phyloP scores from a whole-genome alignment of 2,113 vertebrate species.

The Podarcis raffonei region DNA sequence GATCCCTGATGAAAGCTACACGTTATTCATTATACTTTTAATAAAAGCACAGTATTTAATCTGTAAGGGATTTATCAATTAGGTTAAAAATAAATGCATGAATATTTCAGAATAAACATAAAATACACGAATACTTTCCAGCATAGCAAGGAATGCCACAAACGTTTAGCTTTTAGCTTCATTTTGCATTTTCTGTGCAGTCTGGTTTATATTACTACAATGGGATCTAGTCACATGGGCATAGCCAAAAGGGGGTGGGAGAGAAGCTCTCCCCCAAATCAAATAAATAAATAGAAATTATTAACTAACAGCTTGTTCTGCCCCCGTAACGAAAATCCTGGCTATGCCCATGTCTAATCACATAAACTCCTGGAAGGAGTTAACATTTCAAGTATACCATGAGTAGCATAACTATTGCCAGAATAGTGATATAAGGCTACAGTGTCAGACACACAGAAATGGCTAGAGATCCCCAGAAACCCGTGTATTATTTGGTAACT shows the following conservation, averaged over 20 bases:
- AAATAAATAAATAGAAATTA: no score
- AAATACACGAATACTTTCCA: background rate
- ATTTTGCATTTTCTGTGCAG: background rate
- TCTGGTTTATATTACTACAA: background rate
- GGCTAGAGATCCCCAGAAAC: background rate
- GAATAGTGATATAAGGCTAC: background rate
- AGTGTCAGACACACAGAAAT: background rate
- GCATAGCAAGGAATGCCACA: background rate
- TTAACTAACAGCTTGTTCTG: no score
- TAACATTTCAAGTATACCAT: background rate
- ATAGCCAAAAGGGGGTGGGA: no score
- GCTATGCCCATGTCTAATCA: no score
- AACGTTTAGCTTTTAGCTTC: background rate
- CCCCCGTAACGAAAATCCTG: no score
- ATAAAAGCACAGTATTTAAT: background rate
- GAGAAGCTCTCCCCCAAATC: no score
- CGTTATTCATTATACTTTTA: background rate
- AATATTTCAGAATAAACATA: background rate
- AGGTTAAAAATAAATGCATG: background rate
- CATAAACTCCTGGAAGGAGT: background rate
- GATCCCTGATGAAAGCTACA: background rate
- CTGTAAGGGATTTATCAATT: background rate
- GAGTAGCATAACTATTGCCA: background rate
- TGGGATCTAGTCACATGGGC: background rate
- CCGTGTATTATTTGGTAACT: background rate